Base-by-base conservation (phyloP, 2,113 vertebrate species). In the Ginglymostoma cirratum region DNA sequence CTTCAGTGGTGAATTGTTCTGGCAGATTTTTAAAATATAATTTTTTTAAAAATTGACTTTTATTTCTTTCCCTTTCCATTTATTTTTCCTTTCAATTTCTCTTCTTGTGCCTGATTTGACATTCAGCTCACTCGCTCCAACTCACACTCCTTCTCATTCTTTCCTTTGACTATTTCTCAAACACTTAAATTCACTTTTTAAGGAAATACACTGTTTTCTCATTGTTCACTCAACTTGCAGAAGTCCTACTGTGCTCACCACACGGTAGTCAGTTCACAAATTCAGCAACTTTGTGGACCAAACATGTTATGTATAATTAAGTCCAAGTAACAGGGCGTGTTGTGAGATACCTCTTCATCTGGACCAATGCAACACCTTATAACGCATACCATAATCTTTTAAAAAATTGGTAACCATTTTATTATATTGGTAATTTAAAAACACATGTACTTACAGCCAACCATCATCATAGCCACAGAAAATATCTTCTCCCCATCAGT, bases 381-480 rank as follows among this genome's bases (percentile, higher is more conserved):
- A 61, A 92, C 66, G 1, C 0, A 19, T 66, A 38, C 17, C 2
- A 92, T n/a, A 66, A 92, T 92, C 17, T 92, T 65, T 8, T 38
- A n/a, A 38, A 66, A 3, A 65, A 21, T 65, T 23, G 27, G 24
- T 8, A 66, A 66, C n/a, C 34, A 15, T 66, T 66, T 65, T 42
- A 48, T 48, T 48, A 10, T 14, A 66, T 66, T 67, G 19, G 34
- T 38, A 93, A 19, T 66, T 93, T 7, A 42, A 95, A 95, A 95
- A 70, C 72, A 12, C 66, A 95, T 95, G 27, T 98, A 99, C 98
- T 99, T 96, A 99, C 99, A 99, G 98, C 99, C 99, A 96, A 99
- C 99, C 99, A 99, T 99, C 99, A 99, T 99, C 99, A 99, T 99
- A 97, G 98, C 99, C 97, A 99, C 99, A 0, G 99, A 99, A 96